Percentiles rank a stretch among this genome's conserved stretches.
Conservation (phyloP, 2,797 vertebrate genomes). For the Xenops minutus region DNA sequence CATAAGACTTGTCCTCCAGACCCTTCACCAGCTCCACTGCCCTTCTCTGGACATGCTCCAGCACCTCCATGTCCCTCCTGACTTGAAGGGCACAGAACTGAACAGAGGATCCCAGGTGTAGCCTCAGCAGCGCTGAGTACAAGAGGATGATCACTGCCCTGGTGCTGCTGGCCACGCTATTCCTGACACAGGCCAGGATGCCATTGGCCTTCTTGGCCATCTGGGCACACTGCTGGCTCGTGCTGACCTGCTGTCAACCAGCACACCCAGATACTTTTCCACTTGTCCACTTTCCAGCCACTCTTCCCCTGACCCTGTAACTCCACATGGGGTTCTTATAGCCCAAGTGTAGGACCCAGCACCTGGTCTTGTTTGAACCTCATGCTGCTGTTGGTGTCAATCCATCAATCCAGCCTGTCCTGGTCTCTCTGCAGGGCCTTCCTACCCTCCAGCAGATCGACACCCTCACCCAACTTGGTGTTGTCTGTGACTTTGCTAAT, state of each 20-base stretch:
- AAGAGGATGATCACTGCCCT: rapidly evolving
- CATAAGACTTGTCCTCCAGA: neutral
- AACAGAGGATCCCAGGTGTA: rapidly evolving
- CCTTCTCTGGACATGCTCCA: neutral
- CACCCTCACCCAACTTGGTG: neutral
- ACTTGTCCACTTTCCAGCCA: neutral
- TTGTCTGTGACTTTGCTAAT: neutral
- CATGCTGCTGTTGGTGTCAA: neutral
- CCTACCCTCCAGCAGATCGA: neutral
- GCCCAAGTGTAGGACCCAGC: neutral
- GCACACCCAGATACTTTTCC: neutral
- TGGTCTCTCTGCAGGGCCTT: neutral
- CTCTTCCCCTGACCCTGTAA: neutral
- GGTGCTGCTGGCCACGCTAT: rapidly evolving
- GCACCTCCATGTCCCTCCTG: rapidly evolving
- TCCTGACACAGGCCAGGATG: neutral
- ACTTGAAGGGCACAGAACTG: neutral
- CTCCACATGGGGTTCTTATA: too few relatives aligned
- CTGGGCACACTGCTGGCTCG: rapidly evolving
- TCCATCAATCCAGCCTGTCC: neutral
- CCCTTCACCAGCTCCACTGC: rapidly evolving
- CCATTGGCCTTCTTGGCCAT: neutral
- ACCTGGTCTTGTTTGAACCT: neutral
- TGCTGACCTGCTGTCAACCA: rapidly evolving
- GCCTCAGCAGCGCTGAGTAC: rapidly evolving